Evolutionary conservation across 2,888 invertebrate species (phyloP).

Genomic region (Lasioglossum oenotherae): DNA sequence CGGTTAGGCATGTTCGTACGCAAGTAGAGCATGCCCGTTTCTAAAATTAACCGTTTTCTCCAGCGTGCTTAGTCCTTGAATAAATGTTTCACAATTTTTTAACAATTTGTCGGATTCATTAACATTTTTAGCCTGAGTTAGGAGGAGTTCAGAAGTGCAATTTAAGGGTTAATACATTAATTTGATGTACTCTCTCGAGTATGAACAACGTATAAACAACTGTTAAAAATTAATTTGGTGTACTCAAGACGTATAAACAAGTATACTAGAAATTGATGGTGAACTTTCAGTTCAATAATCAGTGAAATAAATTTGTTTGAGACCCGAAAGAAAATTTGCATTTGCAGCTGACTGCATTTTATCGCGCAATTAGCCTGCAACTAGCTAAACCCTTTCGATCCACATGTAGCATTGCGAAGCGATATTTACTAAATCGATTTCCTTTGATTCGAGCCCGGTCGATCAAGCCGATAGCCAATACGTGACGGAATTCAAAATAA

Average conservation of each 20-base stretch:
- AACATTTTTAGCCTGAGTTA: too few relatives aligned
- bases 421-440: not conserved
- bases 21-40: not conserved
- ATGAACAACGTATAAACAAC: not conserved
- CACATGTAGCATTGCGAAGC: not conserved
- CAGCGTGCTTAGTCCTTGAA: not conserved
- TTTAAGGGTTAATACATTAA: too few relatives aligned
- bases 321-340: not conserved
- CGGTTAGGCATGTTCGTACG: not conserved
- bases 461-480: constrained; percentile 51
- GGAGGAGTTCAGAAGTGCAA: not conserved
- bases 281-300: not conserved
- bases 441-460: constrained; percentile 15
- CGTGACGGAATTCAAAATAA: constrained; percentile 69
- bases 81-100: not conserved
- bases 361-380: too few relatives aligned
- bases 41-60: not conserved
- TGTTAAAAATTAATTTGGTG: too few relatives aligned
- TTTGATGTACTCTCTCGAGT: too few relatives aligned
- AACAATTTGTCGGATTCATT: too few relatives aligned
- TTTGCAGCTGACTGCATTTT: too few relatives aligned
- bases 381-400: not conserved
- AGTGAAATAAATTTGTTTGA: not conserved
- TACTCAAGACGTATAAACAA: not conserved
- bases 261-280: too few relatives aligned